These are phyloP conservation scores for Heliconius aoede DNA, from an alignment of 2,888 invertebrate genomes.

Conservation along the genomic window DNA sequence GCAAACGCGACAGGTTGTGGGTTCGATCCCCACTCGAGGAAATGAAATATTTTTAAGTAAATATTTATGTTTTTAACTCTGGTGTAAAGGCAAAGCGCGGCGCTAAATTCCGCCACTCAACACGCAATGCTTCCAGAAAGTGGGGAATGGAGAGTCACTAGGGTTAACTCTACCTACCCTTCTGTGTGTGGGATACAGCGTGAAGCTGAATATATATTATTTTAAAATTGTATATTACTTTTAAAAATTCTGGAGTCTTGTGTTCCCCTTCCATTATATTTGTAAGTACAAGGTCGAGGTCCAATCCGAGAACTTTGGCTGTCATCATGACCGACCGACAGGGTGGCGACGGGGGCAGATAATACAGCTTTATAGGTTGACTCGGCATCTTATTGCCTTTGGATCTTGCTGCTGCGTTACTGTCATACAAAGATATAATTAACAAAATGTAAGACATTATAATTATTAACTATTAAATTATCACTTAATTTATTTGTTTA, in stretches of 20 bases:
- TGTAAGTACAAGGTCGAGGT: slow-evolving; percentile 84
- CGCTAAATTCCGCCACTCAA: no score
- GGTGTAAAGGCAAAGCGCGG: no score
- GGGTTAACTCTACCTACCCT: background rate
- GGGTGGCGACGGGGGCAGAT: slow-evolving; percentile 85
- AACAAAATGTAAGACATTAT: background rate
- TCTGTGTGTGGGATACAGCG: background rate
- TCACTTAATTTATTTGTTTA: background rate
- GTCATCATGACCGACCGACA: slow-evolving; percentile 86
- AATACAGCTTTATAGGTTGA: slow-evolving; percentile 85
- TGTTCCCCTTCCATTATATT: slow-evolving; percentile 85
- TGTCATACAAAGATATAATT: slow-evolving; percentile 46
- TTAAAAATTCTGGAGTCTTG: slow-evolving; percentile 85
- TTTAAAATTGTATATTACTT: slow-evolving; percentile 74
- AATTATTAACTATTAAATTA: no score
- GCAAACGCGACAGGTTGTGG: background rate
- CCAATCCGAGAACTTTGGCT: slow-evolving; percentile 85
- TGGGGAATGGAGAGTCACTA: background rate
- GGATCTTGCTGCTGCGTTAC: slow-evolving; percentile 76
- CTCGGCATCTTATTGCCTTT: slow-evolving; percentile 71
- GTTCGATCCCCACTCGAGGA: background rate
- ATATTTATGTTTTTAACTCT: background rate
- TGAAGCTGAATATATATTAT: background rate
- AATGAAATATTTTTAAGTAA: background rate
- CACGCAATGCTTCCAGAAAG: no score